A percentile compares a stretch with the other conserved stretches of the same genome.
phyloP scores from a whole-genome alignment of 2,888 invertebrate genomes.

The Cetonia aurata region DNA sequence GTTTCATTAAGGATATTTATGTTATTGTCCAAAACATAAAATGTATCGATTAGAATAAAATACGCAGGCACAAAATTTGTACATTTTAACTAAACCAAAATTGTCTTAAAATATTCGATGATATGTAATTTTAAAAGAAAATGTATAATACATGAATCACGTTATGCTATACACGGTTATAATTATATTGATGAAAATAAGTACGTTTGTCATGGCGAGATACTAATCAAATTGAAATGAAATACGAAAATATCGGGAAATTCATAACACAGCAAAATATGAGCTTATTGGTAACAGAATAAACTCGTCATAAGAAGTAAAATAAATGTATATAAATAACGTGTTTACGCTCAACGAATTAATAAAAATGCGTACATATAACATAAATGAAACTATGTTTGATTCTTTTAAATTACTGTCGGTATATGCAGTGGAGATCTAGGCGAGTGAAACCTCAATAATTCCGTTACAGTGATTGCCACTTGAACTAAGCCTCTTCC shows the following conservation, averaged over 20 bases:
- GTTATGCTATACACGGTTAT: too few species aligned
- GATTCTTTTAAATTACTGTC: constrained; percentile 44
- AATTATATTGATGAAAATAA: too few species aligned
- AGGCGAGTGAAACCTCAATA: constrained; percentile 77
- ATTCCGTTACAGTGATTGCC: constrained; percentile 88
- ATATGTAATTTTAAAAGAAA: constrained; percentile 37
- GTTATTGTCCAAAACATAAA: constrained; percentile 41
- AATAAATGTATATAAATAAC: constrained; percentile 24
- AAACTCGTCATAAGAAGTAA: constrained; percentile 18
- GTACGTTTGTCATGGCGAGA: too few species aligned
- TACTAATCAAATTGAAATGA: too few species aligned
- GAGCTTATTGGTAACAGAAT: constrained; percentile 12
- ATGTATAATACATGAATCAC: too few species aligned
- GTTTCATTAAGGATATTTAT: constrained; percentile 10
- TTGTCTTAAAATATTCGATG: constrained; percentile 27
- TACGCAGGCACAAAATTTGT: constrained; percentile 40
- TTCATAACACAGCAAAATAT: background rate
- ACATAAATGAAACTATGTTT: constrained; percentile 32
- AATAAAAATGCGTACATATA: constrained; percentile 2
- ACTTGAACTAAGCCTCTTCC: constrained; percentile 90
- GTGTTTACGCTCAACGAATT: constrained; percentile 16
- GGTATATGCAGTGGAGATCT: constrained; percentile 62
- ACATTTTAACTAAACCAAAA: constrained; percentile 27
- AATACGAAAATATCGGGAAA: background rate
- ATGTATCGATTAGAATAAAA: constrained; percentile 25